Evolutionary conservation across 2,797 vertebrate species (phyloP), one percentile per base, ranked within the genome.

Genomic region (Brachymystax lenok): DNA sequence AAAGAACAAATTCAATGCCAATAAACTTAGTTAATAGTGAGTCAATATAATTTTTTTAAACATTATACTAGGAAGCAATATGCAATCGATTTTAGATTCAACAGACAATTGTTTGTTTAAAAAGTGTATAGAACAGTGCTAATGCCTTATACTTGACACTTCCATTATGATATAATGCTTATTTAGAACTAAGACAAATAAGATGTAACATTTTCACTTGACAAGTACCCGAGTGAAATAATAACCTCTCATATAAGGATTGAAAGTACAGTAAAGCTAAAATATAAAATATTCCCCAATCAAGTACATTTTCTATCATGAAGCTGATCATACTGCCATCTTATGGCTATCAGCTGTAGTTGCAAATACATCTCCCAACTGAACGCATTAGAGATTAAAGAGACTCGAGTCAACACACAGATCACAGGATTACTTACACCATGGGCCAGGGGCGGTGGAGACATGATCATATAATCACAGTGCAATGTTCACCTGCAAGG

Each of bases 241-340:
- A 33, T 33, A 68, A 27, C 28, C 28, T 35, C 14, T 68, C 5
- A 33, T 27, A 68, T 7, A 68, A 17, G 59, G 3, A 35, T 35
- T 68, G 14, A 30, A 33, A 13, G n/a, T 59, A 59, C 56, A 59
- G 17, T 59, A 21, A 59, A 59, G 56, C 3, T 21, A 59, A 21
- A 21, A 19, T 59, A 13, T 54, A 19, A 30, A 28, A 24, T 10
- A 30, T 73, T n/a, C 8, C 30, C 40, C 21, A 80, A 76, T 17
- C 16, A 19, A 69, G 40, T 46, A 46, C 40, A 46, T 46, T 46
- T 46, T 46, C 10, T 46, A 46, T 10, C 40, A 82, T 75, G 28
- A 75, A 83, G 81, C 64, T 77, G 80, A 84, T 80, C 79, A 87
- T 81, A 88, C 85, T 88, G 90, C 90, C 90, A 88, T 46, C 75